Base-by-base conservation (phyloP, 2,888 invertebrate species). In the Drosophila pseudotalamancana region DNA sequence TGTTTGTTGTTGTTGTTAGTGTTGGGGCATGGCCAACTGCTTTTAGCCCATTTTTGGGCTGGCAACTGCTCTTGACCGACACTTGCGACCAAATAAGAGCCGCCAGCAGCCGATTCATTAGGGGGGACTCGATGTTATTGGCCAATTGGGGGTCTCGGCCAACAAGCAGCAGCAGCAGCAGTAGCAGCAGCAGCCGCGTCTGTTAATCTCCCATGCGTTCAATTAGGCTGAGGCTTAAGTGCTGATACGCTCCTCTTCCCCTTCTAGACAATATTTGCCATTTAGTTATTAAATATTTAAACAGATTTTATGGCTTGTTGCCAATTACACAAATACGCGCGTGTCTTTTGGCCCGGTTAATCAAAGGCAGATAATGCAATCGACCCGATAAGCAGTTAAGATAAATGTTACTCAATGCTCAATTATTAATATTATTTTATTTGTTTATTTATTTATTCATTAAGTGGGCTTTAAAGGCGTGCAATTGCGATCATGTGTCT, bases 41-140 rank as follows among this genome's bases (percentile, higher is more conserved):
- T 84, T 78, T 45, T 72, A 82, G 56, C 67, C 82, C 88, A 85
- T 87, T 85, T 82, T 76, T 68, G 86, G 86, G 45, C 57, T 43
- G 57, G 32, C 71, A 39, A 61, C 50, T 73, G 83, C 65, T 72
- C 82, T 70, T 83, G 82, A 72, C 82, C 88, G 76, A 49, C 57
- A 57, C 48, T 69, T 86, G 62, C 29, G 45, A n/a, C 79, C 79
- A 83, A 72, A 86, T 78, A 66, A 23, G 83, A 63, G 43, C 31
- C 18, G 57, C 48, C 40, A 62, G n/a, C 34, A 40, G 56, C 31
- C 21, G 46, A 19, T 61, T 27, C 50, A 34, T 51, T 1, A 27
- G 25, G 25, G 27, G 27, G 27, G 6, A n/a, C n/a, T n/a, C n/a
- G n/a, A n/a, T n/a, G n/a, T n/a, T n/a, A n/a, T n/a, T n/a, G n/a